Percentiles rank a stretch among this genome's conserved stretches.
These are phyloP conservation scores for Mohoua ochrocephala DNA, from an alignment of 2,113 vertebrate species.

Conservation along the genomic window DNA sequence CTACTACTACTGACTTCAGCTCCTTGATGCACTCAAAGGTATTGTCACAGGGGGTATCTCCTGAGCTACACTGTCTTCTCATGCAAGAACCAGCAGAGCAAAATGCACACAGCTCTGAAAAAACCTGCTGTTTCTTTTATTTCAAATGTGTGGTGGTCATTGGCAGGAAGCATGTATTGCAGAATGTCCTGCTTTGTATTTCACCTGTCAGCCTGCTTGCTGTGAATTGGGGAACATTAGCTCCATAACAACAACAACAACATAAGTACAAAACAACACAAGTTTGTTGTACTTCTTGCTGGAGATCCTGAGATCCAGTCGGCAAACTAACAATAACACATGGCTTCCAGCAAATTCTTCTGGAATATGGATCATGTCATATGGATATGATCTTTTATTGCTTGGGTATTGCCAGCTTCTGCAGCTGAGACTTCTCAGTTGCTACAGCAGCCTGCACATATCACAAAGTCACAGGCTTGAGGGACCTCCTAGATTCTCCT, in stretches of 20 bases:
- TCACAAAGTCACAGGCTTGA: not conserved
- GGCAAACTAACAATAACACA: not conserved
- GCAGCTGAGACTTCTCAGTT: not conserved
- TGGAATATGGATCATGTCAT: not conserved
- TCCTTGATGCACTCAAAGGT: slow-evolving; percentile 81
- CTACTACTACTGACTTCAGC: slow-evolving; percentile 71
- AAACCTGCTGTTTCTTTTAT: not conserved
- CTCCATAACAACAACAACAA: not conserved
- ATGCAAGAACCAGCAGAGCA: not conserved
- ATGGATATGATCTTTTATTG: not conserved
- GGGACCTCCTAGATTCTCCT: not conserved
- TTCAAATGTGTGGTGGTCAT: not conserved
- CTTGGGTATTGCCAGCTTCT: not conserved
- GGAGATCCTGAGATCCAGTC: not conserved
- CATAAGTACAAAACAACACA: not conserved
- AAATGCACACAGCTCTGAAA: not conserved
- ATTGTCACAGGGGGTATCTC: slow-evolving; percentile 18
- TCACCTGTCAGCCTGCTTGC: not conserved
- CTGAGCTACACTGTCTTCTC: not conserved
- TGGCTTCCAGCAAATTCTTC: not conserved
- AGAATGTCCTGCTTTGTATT: not conserved
- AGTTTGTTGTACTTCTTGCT: not conserved
- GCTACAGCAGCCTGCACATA: not conserved
- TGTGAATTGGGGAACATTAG: not conserved
- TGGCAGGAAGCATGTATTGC: not conserved